A percentile compares a stretch with the other conserved stretches of the same genome.
phyloP scores from a whole-genome alignment of 1,140 invertebrate species.

The Sitobion miscanthi region DNA sequence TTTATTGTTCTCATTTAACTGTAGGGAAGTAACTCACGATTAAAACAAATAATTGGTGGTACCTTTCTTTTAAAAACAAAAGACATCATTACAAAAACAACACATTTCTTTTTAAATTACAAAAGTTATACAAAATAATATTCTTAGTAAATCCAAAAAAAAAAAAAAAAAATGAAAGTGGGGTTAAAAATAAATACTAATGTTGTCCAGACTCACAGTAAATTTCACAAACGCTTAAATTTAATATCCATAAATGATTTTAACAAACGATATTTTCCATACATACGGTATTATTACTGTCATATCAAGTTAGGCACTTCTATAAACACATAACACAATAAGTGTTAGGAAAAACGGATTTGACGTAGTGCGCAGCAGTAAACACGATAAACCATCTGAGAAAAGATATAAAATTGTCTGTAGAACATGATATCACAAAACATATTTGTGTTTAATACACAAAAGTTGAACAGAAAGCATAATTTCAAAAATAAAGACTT shows the following conservation, averaged over 20 bases:
- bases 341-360: too few species aligned
- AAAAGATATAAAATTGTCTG: background rate
- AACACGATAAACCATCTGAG: too few species aligned
- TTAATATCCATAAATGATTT: background rate
- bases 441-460: background rate
- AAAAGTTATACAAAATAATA: background rate
- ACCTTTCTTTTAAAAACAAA: background rate
- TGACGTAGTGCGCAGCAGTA: too few species aligned
- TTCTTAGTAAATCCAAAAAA: background rate
- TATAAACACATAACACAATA: too few species aligned
- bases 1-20: background rate
- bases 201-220: background rate
- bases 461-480: background rate
- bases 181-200: background rate
- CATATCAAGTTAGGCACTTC: too few species aligned
- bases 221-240: background rate
- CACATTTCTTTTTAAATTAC: background rate
- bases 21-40: background rate
- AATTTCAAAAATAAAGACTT: too few species aligned
- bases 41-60: constrained; percentile 6
- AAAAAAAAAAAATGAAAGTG: background rate
- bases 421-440: background rate
- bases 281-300: too few species aligned
- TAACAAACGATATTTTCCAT: too few species aligned
- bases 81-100: background rate